Percentiles rank a stretch among this genome's conserved stretches.
phyloP scores from a whole-genome alignment of 2,888 invertebrate species.

The Trissonchulus sp. region DNA sequence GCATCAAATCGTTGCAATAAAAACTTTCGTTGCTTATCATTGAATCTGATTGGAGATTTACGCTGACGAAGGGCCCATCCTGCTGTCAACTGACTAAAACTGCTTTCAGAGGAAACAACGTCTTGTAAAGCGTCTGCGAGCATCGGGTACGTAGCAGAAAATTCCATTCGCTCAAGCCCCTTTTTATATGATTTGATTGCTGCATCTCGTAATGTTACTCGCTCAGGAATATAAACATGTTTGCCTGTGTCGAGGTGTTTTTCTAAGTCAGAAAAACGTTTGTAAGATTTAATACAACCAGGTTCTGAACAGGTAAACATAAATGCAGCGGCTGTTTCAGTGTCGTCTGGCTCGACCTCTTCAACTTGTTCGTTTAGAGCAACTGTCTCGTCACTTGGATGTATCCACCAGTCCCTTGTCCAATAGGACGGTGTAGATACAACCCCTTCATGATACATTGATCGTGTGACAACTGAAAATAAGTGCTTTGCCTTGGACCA shows the following conservation, averaged over 20 bases:
- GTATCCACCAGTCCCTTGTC: not conserved
- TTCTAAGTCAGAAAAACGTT: not conserved
- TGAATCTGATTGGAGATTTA: not conserved
- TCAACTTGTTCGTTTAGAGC: not conserved
- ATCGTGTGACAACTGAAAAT: not conserved
- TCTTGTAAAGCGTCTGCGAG: not conserved
- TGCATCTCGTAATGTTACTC: not conserved
- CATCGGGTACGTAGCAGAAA: not conserved
- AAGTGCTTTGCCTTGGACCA: not conserved
- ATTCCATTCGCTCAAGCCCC: not conserved
- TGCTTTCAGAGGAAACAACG: not conserved
- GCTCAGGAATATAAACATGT: not conserved
- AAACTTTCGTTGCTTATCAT: not conserved
- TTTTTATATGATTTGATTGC: not conserved
- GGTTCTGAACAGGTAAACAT: not conserved
- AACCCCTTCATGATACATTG: not conserved
- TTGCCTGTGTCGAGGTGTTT: not conserved
- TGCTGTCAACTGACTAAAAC: not conserved
- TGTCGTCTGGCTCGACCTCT: not conserved
- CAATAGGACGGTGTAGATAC: not conserved
- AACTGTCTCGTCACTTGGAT: not conserved
- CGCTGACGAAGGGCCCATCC: conserved; percentile 2
- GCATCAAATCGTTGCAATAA: not conserved
- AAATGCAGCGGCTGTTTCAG: not conserved
- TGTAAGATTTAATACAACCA: not conserved